Evolutionary conservation across 2,113 vertebrate genomes (phyloP), one percentile per base, ranked within the genome.

Genomic region (Dasyprocta punctata): DNA sequence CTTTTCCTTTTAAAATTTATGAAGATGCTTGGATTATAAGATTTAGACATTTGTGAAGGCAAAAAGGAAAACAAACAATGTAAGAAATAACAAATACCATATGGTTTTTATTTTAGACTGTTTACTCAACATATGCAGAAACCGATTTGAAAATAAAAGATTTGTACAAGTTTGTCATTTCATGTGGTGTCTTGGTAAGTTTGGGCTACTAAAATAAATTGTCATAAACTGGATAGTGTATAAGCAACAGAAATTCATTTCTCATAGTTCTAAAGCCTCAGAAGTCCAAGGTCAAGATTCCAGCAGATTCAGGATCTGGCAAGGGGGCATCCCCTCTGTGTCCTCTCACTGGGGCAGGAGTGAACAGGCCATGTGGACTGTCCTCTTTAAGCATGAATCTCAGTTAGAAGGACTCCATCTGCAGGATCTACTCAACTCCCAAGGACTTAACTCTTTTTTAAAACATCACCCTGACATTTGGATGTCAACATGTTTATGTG

Each of bases 61-160:
- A 90, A 85, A 91, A 90, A 94, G 33, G 49, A 71, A 83, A 95
- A 69, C n/a, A 75, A 78, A 36, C 7, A 92, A 67, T 41, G 58
- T 54, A 60, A 16, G 17, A 83, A 75, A 93, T 67, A 84, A 30
- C 36, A 85, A 92, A 95, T n/a, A 71, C 10, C 30, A 86, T 36
- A 61, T 41, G 11, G 41, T 56, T 96, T 44, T 86, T 82, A 65
- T 92, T 94, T 87, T 33, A 95, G 26, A 89, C 20, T 87, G 33
- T 85, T 94, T 82, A 84, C 30, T 20, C 52, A 93, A 92, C 13
- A 73, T 52, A 89, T 96, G 94, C 41, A 94, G 81, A 96, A 89
- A 58, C 7, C 30, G 56, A 65, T 56, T 89, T 77, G 49, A 94
- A 96, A 95, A 77, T 52, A 60, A 90, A 94, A 94, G 16, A 73